Conservation (phyloP, 2,113 vertebrate species). For the Plotosus lineatus region DNA sequence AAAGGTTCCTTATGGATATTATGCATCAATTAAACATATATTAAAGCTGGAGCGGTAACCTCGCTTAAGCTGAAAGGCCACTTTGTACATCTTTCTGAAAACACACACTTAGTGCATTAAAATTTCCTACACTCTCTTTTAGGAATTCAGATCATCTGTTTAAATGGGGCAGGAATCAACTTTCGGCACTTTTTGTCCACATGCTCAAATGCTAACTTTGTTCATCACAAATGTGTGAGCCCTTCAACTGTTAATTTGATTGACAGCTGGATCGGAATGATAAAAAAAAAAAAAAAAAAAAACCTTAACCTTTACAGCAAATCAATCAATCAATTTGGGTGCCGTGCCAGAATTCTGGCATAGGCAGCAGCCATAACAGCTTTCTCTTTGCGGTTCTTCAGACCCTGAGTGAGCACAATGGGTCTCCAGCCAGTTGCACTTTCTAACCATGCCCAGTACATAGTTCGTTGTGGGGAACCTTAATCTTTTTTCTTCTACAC, state of each 20-base stretch:
- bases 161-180: background rate
- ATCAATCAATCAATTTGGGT: background rate
- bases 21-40: background rate
- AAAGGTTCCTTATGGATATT: conserved; percentile 1
- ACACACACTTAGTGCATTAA: background rate
- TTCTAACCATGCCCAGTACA: too few relatives aligned
- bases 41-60: background rate
- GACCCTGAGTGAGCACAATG: too few relatives aligned
- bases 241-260: background rate
- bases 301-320: background rate
- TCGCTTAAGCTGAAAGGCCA: background rate
- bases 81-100: background rate
- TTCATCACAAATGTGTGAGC: too few relatives aligned
- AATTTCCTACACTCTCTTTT: background rate
- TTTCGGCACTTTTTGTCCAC: background rate
- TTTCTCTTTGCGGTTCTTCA: too few relatives aligned
- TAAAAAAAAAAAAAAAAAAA: background rate
- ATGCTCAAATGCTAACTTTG: background rate
- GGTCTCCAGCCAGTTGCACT: too few relatives aligned
- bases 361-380: too few relatives aligned
- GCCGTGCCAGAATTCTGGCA: too few relatives aligned
- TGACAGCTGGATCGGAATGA: background rate
- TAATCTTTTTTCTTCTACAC: too few relatives aligned
- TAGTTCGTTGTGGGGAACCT: too few relatives aligned
- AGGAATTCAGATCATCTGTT: background rate